Base-by-base conservation (phyloP, 2,797 vertebrate genomes). In the Microctenopoma lineatum region DNA sequence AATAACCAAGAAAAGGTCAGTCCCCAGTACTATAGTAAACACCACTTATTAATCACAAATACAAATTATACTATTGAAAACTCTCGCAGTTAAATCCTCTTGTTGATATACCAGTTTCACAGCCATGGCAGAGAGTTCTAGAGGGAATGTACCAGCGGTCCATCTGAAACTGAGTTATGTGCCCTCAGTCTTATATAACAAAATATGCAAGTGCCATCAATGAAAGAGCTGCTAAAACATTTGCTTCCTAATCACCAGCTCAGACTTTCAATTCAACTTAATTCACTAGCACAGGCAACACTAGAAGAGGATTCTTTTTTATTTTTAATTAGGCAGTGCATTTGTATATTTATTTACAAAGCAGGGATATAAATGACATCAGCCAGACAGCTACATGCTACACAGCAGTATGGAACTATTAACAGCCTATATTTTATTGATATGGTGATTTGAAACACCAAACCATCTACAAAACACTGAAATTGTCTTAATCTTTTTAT, bases 301-400 rank as follows among this genome's bases (percentile, higher is more conserved):
- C 63, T 70, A 75, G 60, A 18, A 77, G 53, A 78, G 45, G 65
- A 59, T 80, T 21, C 21, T 21, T 68, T 60, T 51, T 83, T 87
- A 90, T 92, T 70, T 62, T 48, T 82, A 89, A 91, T 92, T 89
- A 84, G 62, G 48, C 70, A 80, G 59, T 68, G 64, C 76, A 78
- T 79, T 70, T 16, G 5, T 44, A n/a, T 56, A 70, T 84, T 56
- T 78, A 75, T 66, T 84, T 85, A 79, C 68, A 84, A 85, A 83
- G 67, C 53, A 21, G 39, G 81, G 66, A 53, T 81, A 64, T 77
- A 71, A 73, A 79, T 71, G 15, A 84, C 84, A 81, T 85, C 15
- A 69, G 50, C 72, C 69, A 48, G 25, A 58, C 57, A 67, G 54
- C 51, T 47, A 13, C 65, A 67, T 64, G 64, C 39, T 27, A 54